Percentiles rank a stretch among this genome's conserved stretches.
Conservation (phyloP, 92 coral and sea anemone genomes). For the Porites evermanni region DNA sequence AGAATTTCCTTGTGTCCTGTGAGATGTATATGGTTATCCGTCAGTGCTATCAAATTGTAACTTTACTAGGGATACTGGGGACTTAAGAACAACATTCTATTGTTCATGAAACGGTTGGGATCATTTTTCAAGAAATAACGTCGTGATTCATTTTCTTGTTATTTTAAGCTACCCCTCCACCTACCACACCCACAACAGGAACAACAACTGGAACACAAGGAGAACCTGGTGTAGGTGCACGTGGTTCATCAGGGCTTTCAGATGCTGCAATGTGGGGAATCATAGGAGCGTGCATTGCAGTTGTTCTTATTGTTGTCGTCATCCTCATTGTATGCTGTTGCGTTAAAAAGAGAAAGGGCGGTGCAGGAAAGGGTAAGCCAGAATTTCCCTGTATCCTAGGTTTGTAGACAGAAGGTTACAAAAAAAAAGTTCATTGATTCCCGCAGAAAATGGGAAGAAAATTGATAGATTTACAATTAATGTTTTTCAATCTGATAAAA, state of each 20-base stretch:
- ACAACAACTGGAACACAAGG: not conserved
- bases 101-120: no score
- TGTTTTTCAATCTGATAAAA: no score
- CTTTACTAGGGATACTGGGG: no score
- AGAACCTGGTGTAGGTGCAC: not conserved
- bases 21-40: no score
- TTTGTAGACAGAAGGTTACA: not conserved
- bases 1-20: no score
- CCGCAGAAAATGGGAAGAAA: no score
- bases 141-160: not conserved
- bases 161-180: not conserved
- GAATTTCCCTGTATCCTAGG: not conserved
- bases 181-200: not conserved
- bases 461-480: no score
- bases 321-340: conserved; percentile 24
- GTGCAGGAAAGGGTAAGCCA: conserved; percentile 26
- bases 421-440: not conserved
- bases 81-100: no score
- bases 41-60: no score
- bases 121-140: no score
- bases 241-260: not conserved
- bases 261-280: conserved; percentile 21
- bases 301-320: conserved; percentile 10
- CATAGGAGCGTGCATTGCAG: conserved; percentile 38
- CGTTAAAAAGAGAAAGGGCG: not conserved